These are phyloP conservation scores for Erpobdella octoculata DNA, from an alignment of 2,888 invertebrate genomes.

Conservation along the genomic window DNA sequence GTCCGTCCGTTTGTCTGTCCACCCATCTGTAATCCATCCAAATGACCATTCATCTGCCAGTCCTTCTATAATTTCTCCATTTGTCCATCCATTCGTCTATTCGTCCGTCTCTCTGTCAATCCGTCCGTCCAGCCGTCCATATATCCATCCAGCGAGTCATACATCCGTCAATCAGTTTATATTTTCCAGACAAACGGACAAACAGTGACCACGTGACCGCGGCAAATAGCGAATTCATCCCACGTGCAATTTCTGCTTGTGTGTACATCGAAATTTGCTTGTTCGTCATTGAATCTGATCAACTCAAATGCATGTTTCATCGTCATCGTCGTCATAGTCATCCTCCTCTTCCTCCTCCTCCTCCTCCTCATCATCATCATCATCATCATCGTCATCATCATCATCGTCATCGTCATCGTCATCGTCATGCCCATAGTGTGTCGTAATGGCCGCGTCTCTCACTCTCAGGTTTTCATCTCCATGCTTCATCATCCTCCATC, in stretches of 20 bases:
- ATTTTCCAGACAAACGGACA: neutral
- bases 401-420: conserved; percentile 30
- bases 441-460: no score
- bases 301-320: no score
- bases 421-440: conserved; percentile 31
- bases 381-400: conserved; percentile 35
- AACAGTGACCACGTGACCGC: neutral
- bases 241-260: neutral
- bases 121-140: neutral
- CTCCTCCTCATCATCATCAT: conserved; percentile 34
- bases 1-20: no score
- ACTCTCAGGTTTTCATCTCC: conserved; percentile 33
- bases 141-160: neutral
- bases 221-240: no score
- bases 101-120: neutral
- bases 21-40: no score
- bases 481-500: conserved; percentile 30
- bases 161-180: no score
- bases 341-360: conserved; percentile 33
- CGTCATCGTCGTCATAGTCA: conserved; percentile 33
- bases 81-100: neutral
- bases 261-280: neutral
- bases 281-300: no score
- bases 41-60: no score
- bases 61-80: neutral